A percentile compares a stretch with the other conserved stretches of the same genome.
These are phyloP conservation scores for Chrysolina americana DNA, from an alignment of 2,888 invertebrate genomes.

Conservation along the genomic window DNA sequence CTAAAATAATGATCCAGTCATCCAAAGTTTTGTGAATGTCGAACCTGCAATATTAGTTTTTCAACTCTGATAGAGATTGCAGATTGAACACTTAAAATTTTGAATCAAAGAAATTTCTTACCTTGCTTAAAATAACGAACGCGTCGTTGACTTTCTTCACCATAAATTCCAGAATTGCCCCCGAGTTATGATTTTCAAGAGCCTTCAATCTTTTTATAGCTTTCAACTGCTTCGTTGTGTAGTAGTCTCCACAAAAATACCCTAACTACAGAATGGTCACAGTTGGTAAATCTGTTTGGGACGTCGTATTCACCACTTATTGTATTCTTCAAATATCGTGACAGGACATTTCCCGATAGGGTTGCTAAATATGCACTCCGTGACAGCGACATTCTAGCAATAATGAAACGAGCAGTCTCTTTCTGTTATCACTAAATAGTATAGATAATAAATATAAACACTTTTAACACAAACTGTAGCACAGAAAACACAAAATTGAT, in stretches of 20 bases:
- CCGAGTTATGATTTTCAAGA: background rate
- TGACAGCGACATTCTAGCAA: too few relatives aligned
- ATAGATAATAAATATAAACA: too few relatives aligned
- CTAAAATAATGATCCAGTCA: slow-evolving; percentile 31
- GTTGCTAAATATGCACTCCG: too few relatives aligned
- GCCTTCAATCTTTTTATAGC: slow-evolving; percentile 14
- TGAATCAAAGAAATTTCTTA: slow-evolving; percentile 6
- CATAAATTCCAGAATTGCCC: background rate
- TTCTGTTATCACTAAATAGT: too few relatives aligned
- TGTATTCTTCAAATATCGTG: too few relatives aligned
- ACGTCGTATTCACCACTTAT: too few relatives aligned
- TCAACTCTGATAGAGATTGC: too few relatives aligned
- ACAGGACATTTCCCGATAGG: too few relatives aligned
- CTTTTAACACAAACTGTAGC: too few relatives aligned
- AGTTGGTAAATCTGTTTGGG: background rate
- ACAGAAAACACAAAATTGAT: too few relatives aligned
- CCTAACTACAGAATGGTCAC: background rate
- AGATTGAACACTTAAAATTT: too few relatives aligned
- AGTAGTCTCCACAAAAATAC: background rate
- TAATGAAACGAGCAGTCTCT: too few relatives aligned
- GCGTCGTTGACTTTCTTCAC: slow-evolving; percentile 3
- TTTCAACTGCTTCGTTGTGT: slow-evolving; percentile 4
- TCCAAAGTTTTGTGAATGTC: slow-evolving; percentile 39
- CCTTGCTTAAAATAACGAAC: background rate
- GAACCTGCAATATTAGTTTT: background rate